phyloP scores from a whole-genome alignment of 2,113 vertebrate genomes.

The Strix aluco region DNA sequence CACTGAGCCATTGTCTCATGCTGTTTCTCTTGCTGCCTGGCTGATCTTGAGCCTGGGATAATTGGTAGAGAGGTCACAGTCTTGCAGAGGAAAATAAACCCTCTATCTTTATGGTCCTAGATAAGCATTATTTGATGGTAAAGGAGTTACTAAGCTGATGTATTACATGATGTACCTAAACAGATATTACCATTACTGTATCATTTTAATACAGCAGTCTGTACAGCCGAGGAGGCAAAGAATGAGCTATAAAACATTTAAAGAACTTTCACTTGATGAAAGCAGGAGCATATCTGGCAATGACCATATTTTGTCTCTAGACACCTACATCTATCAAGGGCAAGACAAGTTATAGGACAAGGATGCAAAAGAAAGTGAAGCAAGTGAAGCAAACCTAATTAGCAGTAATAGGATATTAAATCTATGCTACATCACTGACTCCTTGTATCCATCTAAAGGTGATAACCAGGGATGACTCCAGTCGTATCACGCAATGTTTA shows the following conservation, averaged over 20 bases:
- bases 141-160: neutral
- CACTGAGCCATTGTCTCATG: neutral
- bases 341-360: constrained; percentile 5
- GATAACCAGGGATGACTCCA: neutral
- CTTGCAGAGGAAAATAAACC: neutral
- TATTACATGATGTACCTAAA: neutral
- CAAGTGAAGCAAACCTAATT: constrained; percentile 57
- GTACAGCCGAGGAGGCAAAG: neutral
- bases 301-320: neutral
- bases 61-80: constrained; percentile 36
- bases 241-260: neutral
- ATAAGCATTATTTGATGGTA: neutral
- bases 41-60: constrained; percentile 33
- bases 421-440: neutral
- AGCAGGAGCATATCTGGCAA: neutral
- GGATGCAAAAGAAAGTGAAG: constrained; percentile 2
- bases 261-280: neutral
- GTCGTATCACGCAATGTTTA: neutral
- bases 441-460: neutral
- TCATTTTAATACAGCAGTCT: neutral
- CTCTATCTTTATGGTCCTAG: neutral
- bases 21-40: constrained; percentile 30
- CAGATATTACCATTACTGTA: neutral
- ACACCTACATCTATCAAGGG: constrained; percentile 14
- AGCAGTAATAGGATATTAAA: constrained; percentile 37